Conservation (phyloP, 2,113 vertebrate genomes). For the Willisornis vidua region DNA sequence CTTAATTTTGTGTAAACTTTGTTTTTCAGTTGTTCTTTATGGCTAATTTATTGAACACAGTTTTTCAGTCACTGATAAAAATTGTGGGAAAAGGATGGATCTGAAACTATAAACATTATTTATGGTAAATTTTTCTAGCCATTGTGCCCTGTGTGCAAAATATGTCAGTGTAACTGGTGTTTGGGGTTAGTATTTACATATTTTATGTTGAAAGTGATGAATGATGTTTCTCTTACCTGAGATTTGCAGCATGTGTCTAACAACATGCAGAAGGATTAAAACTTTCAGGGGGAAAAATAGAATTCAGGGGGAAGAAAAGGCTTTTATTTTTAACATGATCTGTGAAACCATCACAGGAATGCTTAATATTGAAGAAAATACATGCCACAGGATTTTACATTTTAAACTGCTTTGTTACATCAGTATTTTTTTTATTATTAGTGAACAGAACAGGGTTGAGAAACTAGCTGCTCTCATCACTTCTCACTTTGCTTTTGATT, state of each 20-base stretch:
- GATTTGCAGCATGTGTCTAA: not conserved
- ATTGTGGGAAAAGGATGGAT: not conserved
- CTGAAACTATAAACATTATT: not conserved
- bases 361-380: not conserved
- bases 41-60: not conserved
- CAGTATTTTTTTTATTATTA: not conserved
- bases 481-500: not conserved
- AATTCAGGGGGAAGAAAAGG: not conserved
- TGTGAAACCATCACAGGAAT: not conserved
- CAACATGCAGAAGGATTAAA: not conserved
- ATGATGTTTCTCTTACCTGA: not conserved
- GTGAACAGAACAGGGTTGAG: not conserved
- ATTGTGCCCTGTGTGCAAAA: not conserved
- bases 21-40: not conserved
- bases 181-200: not conserved
- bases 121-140: not conserved
- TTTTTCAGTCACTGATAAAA: not conserved
- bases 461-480: not conserved
- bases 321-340: not conserved
- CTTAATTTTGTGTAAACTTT: not conserved
- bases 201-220: not conserved
- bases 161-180: not conserved
- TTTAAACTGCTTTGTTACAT: not conserved
- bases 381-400: rapidly evolving
- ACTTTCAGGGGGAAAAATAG: not conserved